Base-by-base conservation (phyloP, 2,797 vertebrate genomes). In the Syngnathus rostellatus region DNA sequence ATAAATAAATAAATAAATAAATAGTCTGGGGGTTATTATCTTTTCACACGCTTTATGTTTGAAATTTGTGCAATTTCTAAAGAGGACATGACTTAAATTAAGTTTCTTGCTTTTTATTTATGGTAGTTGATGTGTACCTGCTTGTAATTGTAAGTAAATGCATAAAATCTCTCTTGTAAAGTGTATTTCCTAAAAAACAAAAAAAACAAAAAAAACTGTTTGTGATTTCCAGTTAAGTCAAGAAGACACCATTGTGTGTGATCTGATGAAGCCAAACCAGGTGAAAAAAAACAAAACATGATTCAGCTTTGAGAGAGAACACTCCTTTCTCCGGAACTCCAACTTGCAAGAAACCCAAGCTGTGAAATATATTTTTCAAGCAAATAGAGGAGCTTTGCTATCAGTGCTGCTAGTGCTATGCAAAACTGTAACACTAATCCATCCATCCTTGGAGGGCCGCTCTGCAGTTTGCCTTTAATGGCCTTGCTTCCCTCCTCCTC, bases 181-280 rank as follows among this genome's bases (percentile, higher is more conserved):
- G 31, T 31, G 31, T 31, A 31, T 31, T 31, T 31, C 3, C 3
- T 4, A 31, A 31, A 3, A 31, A 31, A 31, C 3, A 31, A 31
- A 31, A 31, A 2, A 31, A 1, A 31, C n/a, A 2, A 31, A 31
- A 31, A 31, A 31, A 31, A 3, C 77, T 77, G 81, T 87, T 80
- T 78, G 83, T 85, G 45, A 46, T 46, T 46, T 6, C 45, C 14
- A 83, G 78, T 84, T 17, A 59, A 82, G 83, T 75, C 70, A 72
- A 81, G 81, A 82, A 84, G 80, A 87, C 89, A 88, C 88, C 68
- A 78, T 73, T 73, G 85, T 83, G 81, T 83, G 83, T 76, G 85
- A 89, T 89, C 86, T 86, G 89, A 85, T 59, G 37, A 59, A 2
- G 31, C 37, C 17, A 40, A 38, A 39, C 81, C 77, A 82, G 73